These are phyloP conservation scores for Venturia canescens DNA, from an alignment of 1,140 invertebrate species.

Conservation along the genomic window DNA sequence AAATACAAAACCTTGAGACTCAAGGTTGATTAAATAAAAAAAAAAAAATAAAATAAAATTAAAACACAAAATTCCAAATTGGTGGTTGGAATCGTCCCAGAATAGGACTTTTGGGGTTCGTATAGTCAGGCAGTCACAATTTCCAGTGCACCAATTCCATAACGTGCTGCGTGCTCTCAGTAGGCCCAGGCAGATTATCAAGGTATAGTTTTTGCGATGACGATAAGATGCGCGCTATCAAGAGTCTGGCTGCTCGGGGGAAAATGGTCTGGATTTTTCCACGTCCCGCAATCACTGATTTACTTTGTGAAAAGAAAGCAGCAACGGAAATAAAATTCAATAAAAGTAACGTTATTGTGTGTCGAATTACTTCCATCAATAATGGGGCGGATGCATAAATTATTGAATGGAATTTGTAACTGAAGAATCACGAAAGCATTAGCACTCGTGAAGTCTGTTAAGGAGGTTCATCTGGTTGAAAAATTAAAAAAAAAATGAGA, in stretches of 20 bases:
- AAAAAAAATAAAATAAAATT: not conserved
- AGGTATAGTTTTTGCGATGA: constrained; percentile 32
- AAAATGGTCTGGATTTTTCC: not conserved
- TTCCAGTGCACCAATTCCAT: constrained; percentile 39
- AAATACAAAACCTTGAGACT: too few relatives aligned
- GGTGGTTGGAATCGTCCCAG: not conserved
- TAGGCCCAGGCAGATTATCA: constrained; percentile 28
- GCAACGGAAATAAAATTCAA: not conserved
- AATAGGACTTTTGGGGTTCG: not conserved
- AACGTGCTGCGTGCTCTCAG: constrained; percentile 43
- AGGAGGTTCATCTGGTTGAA: too few relatives aligned
- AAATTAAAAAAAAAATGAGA: too few relatives aligned
- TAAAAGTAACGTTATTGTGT: not conserved
- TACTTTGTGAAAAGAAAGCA: not conserved
- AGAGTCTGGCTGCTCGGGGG: constrained; percentile 10
- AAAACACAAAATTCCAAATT: not conserved
- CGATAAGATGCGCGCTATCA: constrained; percentile 29
- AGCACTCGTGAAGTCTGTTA: too few relatives aligned
- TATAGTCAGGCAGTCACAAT: constrained; percentile 41
- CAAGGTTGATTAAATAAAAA: too few relatives aligned
- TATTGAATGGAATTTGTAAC: too few relatives aligned
- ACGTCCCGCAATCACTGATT: not conserved
- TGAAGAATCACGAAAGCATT: too few relatives aligned
- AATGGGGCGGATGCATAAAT: too few relatives aligned
- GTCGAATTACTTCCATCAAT: not conserved